Conservation (phyloP, 2,113 vertebrate species). For the Thamnophis sirtalis region DNA sequence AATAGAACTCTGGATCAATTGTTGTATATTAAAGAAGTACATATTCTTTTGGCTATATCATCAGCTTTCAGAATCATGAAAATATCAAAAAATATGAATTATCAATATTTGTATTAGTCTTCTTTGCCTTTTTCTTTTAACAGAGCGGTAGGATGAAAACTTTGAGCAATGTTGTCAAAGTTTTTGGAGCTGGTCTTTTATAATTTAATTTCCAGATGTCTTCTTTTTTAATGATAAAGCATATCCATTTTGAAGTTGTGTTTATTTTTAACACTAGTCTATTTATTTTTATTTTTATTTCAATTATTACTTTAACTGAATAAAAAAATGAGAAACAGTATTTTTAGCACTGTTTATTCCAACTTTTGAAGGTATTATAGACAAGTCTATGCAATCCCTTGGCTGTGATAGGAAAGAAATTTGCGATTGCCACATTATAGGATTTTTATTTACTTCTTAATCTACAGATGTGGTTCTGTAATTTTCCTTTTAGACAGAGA, state of each 20-base stretch:
- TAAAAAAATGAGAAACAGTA: not conserved
- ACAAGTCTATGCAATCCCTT: not conserved
- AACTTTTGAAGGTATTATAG: not conserved
- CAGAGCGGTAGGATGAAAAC: not conserved
- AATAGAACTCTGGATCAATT: not conserved
- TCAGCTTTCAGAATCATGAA: not conserved
- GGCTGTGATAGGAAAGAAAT: not conserved
- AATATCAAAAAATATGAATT: not conserved
- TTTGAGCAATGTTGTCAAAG: not conserved
- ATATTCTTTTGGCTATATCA: not conserved
- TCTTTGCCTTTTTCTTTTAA: not conserved
- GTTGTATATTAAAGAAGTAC: not conserved
- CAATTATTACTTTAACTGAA: not conserved
- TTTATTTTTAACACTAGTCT: not conserved
- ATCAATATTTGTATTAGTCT: not conserved
- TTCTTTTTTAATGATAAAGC: not conserved
- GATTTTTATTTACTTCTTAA: not conserved
- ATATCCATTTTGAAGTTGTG: not conserved
- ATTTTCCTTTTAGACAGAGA: not conserved
- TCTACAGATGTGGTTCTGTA: not conserved
- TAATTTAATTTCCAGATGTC: not conserved
- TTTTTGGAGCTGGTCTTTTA: not conserved
- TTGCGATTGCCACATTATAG: not conserved
- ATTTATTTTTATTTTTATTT: not conserved
- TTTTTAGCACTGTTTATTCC: not conserved